These are phyloP conservation scores for Cheilosia impressa DNA, from an alignment of 2,888 invertebrate species.

Conservation along the genomic window DNA sequence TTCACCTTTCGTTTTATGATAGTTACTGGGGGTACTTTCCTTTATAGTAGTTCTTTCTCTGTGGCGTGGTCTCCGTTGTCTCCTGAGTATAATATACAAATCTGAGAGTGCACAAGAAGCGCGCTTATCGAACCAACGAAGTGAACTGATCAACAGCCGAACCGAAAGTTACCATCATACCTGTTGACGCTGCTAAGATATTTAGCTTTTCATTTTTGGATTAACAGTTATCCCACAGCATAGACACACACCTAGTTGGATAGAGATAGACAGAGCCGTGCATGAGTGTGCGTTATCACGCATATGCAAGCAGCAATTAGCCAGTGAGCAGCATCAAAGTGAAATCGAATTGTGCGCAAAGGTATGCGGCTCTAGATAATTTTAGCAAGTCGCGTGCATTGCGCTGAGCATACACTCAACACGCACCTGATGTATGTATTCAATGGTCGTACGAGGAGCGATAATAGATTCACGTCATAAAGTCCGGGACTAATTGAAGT, in stretches of 20 bases:
- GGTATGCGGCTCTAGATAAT: constrained; percentile 63
- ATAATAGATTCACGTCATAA: constrained; percentile 69
- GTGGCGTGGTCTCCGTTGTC: constrained; percentile 8
- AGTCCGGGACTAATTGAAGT: constrained; percentile 60
- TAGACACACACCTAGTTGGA: constrained; percentile 62
- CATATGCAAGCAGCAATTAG: constrained; percentile 13
- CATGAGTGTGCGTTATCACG: constrained; percentile 18
- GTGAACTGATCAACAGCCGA: constrained; percentile 74
- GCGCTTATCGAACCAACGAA: constrained; percentile 73
- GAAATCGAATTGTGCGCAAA: constrained; percentile 75
- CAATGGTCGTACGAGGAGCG: constrained; percentile 38
- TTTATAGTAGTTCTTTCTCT: constrained; percentile 53
- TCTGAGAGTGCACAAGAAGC: constrained; percentile 62
- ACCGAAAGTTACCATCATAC: constrained; percentile 75
- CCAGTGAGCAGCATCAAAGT: constrained; percentile 53
- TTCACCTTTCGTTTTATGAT: constrained; percentile 75
- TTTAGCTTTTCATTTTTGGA: constrained; percentile 74
- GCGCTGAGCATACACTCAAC: constrained; percentile 18
- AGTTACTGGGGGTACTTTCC: constrained; percentile 59
- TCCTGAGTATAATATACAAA: constrained; percentile 15
- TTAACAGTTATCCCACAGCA: constrained; percentile 72
- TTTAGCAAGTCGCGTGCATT: constrained; percentile 19
- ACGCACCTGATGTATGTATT: constrained; percentile 19
- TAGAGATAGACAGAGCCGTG: constrained; percentile 11
- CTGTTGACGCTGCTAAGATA: constrained; percentile 72